Evolutionary conservation across 1,140 invertebrate species (phyloP).

Genomic region (Oreohelix idahoensis): DNA sequence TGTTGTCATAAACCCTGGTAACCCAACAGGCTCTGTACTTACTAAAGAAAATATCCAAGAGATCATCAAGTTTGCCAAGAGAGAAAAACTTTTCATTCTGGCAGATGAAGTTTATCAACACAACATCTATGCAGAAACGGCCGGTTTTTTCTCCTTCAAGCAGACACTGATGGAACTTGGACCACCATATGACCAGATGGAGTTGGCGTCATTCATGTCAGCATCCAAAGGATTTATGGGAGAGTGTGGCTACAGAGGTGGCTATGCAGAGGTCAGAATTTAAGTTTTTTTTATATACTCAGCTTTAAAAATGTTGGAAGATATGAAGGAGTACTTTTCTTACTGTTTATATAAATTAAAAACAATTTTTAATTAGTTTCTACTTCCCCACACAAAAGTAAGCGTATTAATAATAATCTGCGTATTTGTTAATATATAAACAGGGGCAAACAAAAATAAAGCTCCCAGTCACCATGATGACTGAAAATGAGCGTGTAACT

Average conservation of each 20-base stretch:
- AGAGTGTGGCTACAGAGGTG: constrained; percentile 92
- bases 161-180: constrained; percentile 91
- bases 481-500: too few relatives aligned
- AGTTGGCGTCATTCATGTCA: constrained; percentile 96
- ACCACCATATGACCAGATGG: constrained; percentile 84
- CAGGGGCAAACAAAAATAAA: too few relatives aligned
- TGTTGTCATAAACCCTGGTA: constrained; percentile 98
- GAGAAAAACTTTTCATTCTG: constrained; percentile 88
- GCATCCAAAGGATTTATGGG: constrained; percentile 91
- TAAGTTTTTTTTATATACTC: too few relatives aligned
- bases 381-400: too few relatives aligned
- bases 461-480: too few relatives aligned
- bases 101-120: constrained; percentile 97
- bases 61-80: constrained; percentile 93
- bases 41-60: constrained; percentile 90
- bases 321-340: too few relatives aligned
- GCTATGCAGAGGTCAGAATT: constrained; percentile 83
- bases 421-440: too few relatives aligned
- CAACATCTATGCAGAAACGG: constrained; percentile 92
- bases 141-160: constrained; percentile 94
- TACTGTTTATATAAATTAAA: too few relatives aligned
- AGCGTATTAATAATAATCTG: too few relatives aligned
- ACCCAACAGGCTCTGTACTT: constrained; percentile 93
- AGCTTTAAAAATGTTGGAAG: too few relatives aligned
- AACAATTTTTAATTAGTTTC: too few relatives aligned